phyloP scores from a whole-genome alignment of 2,888 invertebrate species.

The Parapristionchus giblindavisi region DNA sequence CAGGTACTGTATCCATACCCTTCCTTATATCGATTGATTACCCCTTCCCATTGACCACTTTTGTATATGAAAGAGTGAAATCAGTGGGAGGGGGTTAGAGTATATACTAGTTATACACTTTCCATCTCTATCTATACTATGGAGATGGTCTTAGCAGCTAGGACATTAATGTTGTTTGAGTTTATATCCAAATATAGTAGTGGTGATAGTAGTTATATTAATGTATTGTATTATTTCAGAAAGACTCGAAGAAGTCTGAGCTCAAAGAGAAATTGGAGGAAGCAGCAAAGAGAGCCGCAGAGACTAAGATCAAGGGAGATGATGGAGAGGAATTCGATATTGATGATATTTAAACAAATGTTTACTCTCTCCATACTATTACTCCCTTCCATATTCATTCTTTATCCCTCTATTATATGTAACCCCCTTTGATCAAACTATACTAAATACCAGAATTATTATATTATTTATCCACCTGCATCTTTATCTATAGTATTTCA shows the following conservation, averaged over 20 bases:
- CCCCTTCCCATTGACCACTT: neutral
- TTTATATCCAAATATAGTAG: neutral
- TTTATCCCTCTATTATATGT: no score
- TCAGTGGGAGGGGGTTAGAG: neutral
- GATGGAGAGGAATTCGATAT: constrained; percentile 63
- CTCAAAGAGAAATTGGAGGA: constrained; percentile 35
- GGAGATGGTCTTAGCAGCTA: constrained; percentile 37
- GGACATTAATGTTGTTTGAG: neutral
- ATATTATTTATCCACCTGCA: no score
- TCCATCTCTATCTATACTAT: constrained; percentile 24
- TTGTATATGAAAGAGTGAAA: neutral
- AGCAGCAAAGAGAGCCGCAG: constrained; percentile 22
- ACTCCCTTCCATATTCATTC: no score
- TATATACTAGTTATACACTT: constrained; percentile 19
- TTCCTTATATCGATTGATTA: neutral
- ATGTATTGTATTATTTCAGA: constrained; percentile 41
- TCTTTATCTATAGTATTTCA: no score
- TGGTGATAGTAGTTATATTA: neutral
- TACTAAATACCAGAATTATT: no score
- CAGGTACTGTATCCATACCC: constrained; percentile 42
- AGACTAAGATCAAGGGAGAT: constrained; percentile 47
- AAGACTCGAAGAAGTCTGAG: constrained; percentile 35
- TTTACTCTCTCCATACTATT: no score
- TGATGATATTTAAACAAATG: constrained; percentile 64
- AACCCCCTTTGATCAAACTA: no score